A percentile compares a stretch with the other conserved stretches of the same genome.
Evolutionary conservation across 2,113 vertebrate species (phyloP).

Genomic region (Epinephelus moara): DNA sequence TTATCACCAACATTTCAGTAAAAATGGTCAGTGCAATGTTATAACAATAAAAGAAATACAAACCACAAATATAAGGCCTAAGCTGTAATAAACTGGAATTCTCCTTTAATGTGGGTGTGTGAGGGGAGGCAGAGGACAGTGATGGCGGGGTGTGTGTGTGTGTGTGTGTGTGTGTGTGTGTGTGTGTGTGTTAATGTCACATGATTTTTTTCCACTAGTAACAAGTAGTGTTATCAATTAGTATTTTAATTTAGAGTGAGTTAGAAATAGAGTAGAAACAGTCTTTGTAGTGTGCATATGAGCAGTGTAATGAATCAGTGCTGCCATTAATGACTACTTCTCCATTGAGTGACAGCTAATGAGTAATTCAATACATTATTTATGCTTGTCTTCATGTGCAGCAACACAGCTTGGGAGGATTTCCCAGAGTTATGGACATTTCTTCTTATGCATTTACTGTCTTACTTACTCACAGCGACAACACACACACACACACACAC

Average conservation of each 20-base stretch:
- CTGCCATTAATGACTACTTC: slow-evolving; percentile 49
- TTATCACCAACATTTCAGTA: not conserved
- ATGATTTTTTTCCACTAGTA: not conserved
- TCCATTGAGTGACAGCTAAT: slow-evolving; percentile 64
- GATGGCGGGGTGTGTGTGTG: no score
- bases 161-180: no score
- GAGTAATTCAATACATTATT: slow-evolving; percentile 62
- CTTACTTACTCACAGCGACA: slow-evolving; percentile 45
- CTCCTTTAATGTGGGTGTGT: not conserved
- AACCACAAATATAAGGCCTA: not conserved
- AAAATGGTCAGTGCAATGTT: not conserved
- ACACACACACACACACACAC: slow-evolving; percentile 39
- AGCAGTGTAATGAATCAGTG: slow-evolving; percentile 50
- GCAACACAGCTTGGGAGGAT: slow-evolving; percentile 34
- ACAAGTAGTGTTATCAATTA: slow-evolving; percentile 22
- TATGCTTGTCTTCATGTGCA: slow-evolving; percentile 32
- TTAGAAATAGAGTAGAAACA: slow-evolving; percentile 17
- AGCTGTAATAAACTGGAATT: no score
- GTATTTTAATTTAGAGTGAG: slow-evolving; percentile 14
- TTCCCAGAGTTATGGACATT: slow-evolving; percentile 60
- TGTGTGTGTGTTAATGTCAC: not conserved
- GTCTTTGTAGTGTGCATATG: slow-evolving; percentile 9
- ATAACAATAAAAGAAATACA: not conserved
- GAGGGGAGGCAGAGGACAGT: not conserved
- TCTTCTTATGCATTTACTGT: slow-evolving; percentile 43